Percentiles rank a stretch among this genome's conserved stretches.
phyloP scores from a whole-genome alignment of 1,140 invertebrate genomes.

The Chrysomallon squamiferum region DNA sequence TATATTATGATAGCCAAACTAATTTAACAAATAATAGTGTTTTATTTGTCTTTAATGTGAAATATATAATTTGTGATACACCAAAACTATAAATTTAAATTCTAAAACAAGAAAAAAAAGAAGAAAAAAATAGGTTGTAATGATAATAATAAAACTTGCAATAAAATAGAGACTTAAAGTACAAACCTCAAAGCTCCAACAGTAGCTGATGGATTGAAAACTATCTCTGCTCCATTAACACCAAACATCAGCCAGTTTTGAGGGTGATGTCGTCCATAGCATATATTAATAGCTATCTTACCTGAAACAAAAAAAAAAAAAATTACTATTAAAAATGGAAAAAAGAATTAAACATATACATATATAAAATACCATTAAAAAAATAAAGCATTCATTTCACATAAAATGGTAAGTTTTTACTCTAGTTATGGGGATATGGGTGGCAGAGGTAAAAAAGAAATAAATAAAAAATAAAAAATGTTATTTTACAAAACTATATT shows the following conservation, averaged over 20 bases:
- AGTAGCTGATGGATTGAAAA: slow-evolving; percentile 99
- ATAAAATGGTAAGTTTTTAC: neutral
- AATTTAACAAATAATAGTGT: no score
- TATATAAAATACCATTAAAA: neutral
- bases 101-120: no score
- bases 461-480: no score
- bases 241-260: slow-evolving; percentile 83
- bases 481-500: no score
- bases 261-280: slow-evolving; percentile 97
- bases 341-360: neutral
- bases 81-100: no score
- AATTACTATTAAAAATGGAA: neutral
- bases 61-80: no score
- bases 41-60: no score
- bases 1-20: no score
- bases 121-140: no score
- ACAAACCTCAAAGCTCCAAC: slow-evolving; percentile 72
- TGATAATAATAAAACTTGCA: no score
- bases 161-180: no score
- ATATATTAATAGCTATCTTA: slow-evolving; percentile 92
- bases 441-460: no score
- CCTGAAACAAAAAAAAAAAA: slow-evolving; percentile 24
- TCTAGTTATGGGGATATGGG: neutral
- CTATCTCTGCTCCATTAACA: slow-evolving; percentile 97
- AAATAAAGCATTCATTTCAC: neutral